Conservation (phyloP, 2,797 vertebrate species). For the Percopsis omiscomaycus region DNA sequence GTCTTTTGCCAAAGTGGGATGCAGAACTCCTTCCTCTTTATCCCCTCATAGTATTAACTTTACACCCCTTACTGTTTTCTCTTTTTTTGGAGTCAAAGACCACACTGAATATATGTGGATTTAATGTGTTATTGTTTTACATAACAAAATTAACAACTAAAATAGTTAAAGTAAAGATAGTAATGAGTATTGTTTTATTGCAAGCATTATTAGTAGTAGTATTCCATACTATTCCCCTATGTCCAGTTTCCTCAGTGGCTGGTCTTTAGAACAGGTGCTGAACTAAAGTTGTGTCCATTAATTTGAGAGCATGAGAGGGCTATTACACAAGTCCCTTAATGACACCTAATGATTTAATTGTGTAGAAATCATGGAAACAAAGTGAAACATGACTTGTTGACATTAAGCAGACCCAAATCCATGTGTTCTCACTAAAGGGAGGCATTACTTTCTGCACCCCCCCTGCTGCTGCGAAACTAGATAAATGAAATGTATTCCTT, state of each 20-base stretch:
- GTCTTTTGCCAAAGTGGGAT: conserved; percentile 65
- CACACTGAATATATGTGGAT: conserved; percentile 32
- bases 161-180: not conserved
- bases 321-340: conserved; percentile 72
- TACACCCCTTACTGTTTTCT: not conserved
- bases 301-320: conserved; percentile 50
- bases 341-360: conserved; percentile 77
- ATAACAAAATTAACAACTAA: conserved; percentile 31
- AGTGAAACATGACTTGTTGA: conserved; percentile 71
- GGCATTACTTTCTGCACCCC: conserved; percentile 1
- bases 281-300: conserved; percentile 29
- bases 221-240: no score
- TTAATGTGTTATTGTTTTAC: conserved; percentile 27
- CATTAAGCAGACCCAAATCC: conserved; percentile 67
- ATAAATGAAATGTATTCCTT: no score
- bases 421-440: conserved; percentile 58
- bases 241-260: not conserved
- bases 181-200: conserved; percentile 9
- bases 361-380: conserved; percentile 72
- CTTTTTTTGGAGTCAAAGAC: conserved; percentile 6
- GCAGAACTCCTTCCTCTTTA: conserved; percentile 62
- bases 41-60: conserved; percentile 10
- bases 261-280: conserved; percentile 28
- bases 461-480: not conserved
- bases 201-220: not conserved